Conservation (phyloP, 2,113 vertebrate species). For the Marmota flaviventris region DNA sequence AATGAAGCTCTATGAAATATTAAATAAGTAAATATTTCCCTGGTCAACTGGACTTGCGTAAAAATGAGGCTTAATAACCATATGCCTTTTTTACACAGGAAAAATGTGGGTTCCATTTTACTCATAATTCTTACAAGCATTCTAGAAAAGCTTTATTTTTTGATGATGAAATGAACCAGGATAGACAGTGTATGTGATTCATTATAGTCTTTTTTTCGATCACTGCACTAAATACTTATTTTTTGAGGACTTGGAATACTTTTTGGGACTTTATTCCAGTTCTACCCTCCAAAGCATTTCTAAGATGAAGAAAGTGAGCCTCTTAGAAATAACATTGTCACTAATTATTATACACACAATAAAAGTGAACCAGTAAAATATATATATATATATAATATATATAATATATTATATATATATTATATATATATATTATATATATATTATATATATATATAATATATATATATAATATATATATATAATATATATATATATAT, state of each 20-base stretch:
- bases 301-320: not conserved
- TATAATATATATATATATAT: too few species aligned
- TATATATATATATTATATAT: too few species aligned
- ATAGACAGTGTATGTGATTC: not conserved
- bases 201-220: not conserved
- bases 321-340: not conserved
- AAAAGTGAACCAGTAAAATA: not conserved
- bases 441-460: too few species aligned
- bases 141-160: not conserved
- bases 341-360: not conserved
- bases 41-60: not conserved
- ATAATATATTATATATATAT: too few species aligned
- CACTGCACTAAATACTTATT: not conserved
- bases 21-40: not conserved
- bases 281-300: not conserved
- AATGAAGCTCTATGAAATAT: too few species aligned
- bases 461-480: too few species aligned
- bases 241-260: not conserved
- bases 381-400: not conserved
- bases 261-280: not conserved
- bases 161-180: not conserved
- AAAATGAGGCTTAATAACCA: not conserved
- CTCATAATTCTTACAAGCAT: not conserved
- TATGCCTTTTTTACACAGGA: not conserved
- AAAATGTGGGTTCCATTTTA: not conserved